Percentiles rank a stretch among this genome's conserved stretches.
Conservation (phyloP, 2,113 vertebrate genomes). For the Eudyptes chrysolophus region DNA sequence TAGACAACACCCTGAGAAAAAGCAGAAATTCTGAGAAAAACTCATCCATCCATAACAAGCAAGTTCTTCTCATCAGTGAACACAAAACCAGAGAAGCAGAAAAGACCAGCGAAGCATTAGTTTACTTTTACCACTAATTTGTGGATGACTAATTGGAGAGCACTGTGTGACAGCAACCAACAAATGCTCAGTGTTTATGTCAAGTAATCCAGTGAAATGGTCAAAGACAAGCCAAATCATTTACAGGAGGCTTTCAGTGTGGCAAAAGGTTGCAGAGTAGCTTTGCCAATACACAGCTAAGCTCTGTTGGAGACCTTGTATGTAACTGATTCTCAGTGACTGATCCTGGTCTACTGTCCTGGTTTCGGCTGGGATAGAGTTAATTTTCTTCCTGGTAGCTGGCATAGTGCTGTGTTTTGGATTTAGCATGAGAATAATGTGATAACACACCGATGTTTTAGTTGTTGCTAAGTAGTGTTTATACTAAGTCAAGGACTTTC, state of each 20-base stretch:
- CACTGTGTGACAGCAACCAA: not conserved
- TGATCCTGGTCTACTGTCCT: not conserved
- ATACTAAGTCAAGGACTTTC: too few relatives aligned
- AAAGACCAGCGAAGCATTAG: not conserved
- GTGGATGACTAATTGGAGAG: slow-evolving; percentile 14
- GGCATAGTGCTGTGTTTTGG: too few relatives aligned
- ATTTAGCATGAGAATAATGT: too few relatives aligned
- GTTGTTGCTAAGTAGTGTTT: too few relatives aligned
- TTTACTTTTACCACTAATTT: slow-evolving; percentile 21
- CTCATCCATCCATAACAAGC: not conserved
- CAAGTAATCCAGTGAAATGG: not conserved
- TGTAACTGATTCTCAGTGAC: not conserved
- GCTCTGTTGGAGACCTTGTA: not conserved
- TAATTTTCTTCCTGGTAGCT: too few relatives aligned
- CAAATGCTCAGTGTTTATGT: not conserved
- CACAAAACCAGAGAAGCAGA: not conserved
- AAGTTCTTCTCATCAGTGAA: slow-evolving; percentile 21
- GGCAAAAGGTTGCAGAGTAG: not conserved
- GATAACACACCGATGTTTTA: too few relatives aligned
- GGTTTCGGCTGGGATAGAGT: too few relatives aligned
- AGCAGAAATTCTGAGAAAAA: slow-evolving; percentile 18
- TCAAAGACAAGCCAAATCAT: not conserved
- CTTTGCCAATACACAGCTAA: not conserved
- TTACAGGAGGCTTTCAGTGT: not conserved
- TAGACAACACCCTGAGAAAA: not conserved